Base-by-base conservation (phyloP, 2,888 invertebrate genomes). In the Matsumyia berberina region DNA sequence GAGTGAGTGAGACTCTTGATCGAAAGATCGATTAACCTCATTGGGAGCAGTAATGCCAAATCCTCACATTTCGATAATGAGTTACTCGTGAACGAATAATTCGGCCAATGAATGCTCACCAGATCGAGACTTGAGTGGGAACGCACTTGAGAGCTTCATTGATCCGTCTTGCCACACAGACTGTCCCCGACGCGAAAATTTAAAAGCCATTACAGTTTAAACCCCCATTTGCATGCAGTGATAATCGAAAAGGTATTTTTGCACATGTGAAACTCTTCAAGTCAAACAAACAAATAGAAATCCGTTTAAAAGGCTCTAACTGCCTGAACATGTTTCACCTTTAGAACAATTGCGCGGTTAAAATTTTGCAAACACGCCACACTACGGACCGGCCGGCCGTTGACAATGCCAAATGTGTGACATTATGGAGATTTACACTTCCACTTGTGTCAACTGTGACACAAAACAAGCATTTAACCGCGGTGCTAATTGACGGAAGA, bases 351-450 rank as follows among this genome's bases (percentile, higher is more conserved):
- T 53, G 74, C 79, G 37, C 24, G 24, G 24, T 24, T 74, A 62
- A 73, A 39, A 62, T 44, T 17, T 46, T 44, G 58, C 60, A 85
- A 83, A 74, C 31, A 24, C 24, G 4, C 24, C 69, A 53, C 64
- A 29, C 17, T 11, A 42, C 49, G 55, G 62, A 37, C 64, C 33
- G 39, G 37, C 33, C 9, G 33, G 62, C 70, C 46, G 79, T 83
- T 81, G 76, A 82, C 82, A 81, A 57, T 74, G 73, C 49, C 42
- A 76, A 86, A 87, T 62, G 87, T 87, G 87, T 44, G 81, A 86
- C 72, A 66, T 87, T 86, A 87, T 87, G 86, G 31, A 73, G 79
- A 86, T 86, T 77, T 57, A 67, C 87, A 86, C 86, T 46, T 72
- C 39, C 86, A 86, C 86, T 46, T 72, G 35, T 62, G 33, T 57